A percentile compares a stretch with the other conserved stretches of the same genome.
Evolutionary conservation across 2,888 invertebrate species (phyloP).

Genomic region (Nemurella pictetii): DNA sequence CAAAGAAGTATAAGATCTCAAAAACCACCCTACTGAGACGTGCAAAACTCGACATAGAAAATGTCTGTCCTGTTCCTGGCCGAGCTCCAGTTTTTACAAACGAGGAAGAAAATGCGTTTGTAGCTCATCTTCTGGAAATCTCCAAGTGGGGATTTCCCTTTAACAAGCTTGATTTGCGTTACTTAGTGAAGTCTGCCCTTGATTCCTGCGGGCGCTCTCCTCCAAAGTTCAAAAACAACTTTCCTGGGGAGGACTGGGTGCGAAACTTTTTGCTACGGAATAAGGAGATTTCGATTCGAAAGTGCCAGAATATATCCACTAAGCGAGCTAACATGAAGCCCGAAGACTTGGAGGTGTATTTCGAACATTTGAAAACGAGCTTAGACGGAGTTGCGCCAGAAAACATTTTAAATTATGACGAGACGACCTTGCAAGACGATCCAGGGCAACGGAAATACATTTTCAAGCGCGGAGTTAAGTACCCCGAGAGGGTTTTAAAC

Average conservation of each 20-base stretch:
- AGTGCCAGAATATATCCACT: conserved; percentile 9
- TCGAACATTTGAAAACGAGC: conserved; percentile 10
- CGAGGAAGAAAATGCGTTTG: not conserved
- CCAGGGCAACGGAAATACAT: conserved; percentile 47
- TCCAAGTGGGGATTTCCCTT: conserved; percentile 14
- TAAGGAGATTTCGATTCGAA: not conserved
- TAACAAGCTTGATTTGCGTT: conserved; percentile 10
- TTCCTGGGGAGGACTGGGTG: conserved; percentile 11
- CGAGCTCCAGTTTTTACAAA: not conserved
- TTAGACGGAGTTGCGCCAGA: not conserved
- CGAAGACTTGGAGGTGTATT: conserved; percentile 19
- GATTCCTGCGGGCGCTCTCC: not conserved
- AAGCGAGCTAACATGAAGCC: conserved; percentile 14
- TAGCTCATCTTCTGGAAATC: not conserved
- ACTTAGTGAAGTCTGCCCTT: not conserved
- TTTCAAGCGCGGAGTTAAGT: conserved; percentile 46
- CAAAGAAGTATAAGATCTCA: not conserved
- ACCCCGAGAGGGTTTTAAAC: conserved; percentile 48
- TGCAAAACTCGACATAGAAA: not conserved
- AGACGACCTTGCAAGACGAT: conserved; percentile 49
- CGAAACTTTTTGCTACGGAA: not conserved
- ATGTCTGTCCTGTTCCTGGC: not conserved
- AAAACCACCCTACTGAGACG: not conserved
- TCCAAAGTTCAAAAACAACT: not conserved
- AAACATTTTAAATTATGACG: conserved; percentile 49